Evolutionary conservation across 2,888 invertebrate genomes (phyloP), one percentile per base, ranked within the genome.

Genomic region (Glaucopsyche alexis): DNA sequence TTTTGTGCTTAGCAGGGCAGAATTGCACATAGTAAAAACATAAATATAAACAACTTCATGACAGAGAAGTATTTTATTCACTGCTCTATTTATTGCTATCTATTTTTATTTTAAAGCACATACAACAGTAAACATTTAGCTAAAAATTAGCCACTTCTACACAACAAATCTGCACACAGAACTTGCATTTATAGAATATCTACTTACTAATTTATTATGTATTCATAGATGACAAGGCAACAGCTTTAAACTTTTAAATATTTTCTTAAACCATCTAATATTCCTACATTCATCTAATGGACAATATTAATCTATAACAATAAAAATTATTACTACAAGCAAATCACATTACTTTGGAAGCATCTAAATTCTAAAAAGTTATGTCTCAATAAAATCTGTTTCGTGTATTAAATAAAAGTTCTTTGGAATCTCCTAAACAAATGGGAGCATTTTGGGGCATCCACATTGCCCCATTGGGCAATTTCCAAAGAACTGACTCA

Each of bases 351-450:
- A 67, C 67, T 67, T 60, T 19, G 55, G 55, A 60, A 60, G 60
- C 60, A 60, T 60, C 60, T 60, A 60, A 29, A 29, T 55, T 55
- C 19, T 55, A 55, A 55, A 52, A 9, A 5, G 29, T 47, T 9
- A 9, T 60, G 60, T 6, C 13, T 60, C 38, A 38, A 83, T 83
- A 87, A 86, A 87, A 87, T 87, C 52, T 29, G 7, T 19, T 19
- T 11, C 0, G 3, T 29, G 29, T 60, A 13, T 13, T 19, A 11
- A 8, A 29, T 60, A n/a, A n/a, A n/a, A n/a, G n/a, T n/a, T n/a
- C n/a, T n/a, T n/a, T n/a, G n/a, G n/a, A n/a, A n/a, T n/a, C n/a
- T n/a, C n/a, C n/a, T n/a, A n/a, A n/a, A n/a, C n/a, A n/a, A n/a
- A n/a, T n/a, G n/a, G n/a, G n/a, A n/a, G n/a, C n/a, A n/a, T n/a